Percentiles rank a stretch among this genome's conserved stretches.
These are phyloP conservation scores for Alethe castanea DNA, from an alignment of 2,113 vertebrate species.

Conservation along the genomic window DNA sequence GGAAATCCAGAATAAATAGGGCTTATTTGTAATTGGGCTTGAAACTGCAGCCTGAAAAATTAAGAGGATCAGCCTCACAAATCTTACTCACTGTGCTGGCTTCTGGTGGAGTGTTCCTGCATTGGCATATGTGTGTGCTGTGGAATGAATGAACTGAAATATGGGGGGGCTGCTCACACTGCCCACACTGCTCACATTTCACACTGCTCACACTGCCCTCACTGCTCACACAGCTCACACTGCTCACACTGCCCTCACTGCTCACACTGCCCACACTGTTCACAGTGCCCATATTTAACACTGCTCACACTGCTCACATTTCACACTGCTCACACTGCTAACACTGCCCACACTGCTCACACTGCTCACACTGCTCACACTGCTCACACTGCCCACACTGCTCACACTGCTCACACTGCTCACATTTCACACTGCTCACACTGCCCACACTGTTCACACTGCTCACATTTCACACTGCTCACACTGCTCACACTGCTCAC, in stretches of 20 bases:
- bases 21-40: background rate
- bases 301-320: background rate
- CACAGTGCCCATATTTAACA: too few species aligned
- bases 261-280: background rate
- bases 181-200: background rate
- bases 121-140: background rate
- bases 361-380: background rate
- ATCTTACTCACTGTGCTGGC: background rate
- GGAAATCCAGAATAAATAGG: background rate
- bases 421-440: background rate
- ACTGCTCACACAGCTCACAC: background rate
- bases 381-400: background rate
- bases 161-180: accelerated
- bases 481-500: background rate
- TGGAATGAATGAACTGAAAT: accelerated
- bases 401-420: background rate
- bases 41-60: background rate
- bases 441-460: background rate
- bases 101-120: background rate
- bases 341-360: too few species aligned
- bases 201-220: background rate
- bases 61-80: background rate
- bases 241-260: background rate
- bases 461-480: background rate
- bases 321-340: too few species aligned